Conservation (phyloP, 2,797 vertebrate species). For the Okamejei kenojei region DNA sequence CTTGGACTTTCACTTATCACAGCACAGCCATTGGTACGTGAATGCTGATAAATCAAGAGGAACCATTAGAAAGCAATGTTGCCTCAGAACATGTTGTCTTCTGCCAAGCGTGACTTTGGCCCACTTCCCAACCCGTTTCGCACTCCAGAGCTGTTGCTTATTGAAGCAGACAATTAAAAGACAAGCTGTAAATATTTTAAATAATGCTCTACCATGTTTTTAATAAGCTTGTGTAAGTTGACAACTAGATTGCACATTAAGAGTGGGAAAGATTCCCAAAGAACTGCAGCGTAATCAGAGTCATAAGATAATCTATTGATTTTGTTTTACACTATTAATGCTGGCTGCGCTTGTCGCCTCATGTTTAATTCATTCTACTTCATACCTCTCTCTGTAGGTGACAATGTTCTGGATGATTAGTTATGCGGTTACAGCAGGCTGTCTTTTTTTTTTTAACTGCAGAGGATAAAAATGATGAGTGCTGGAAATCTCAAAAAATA, state of each 20-base stretch:
- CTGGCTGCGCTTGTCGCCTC: neutral
- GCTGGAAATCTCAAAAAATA: neutral
- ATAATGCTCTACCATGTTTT: neutral
- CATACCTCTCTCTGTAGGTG: neutral
- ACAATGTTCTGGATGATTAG: neutral
- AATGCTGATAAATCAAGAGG: neutral
- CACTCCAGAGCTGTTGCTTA: neutral
- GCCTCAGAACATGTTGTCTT: neutral
- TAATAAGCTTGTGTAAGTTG: neutral
- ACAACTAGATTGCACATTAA: neutral
- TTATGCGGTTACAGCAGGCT: neutral
- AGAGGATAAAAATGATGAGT: neutral
- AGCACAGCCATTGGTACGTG: neutral
- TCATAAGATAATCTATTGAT: neutral
- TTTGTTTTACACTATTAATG: slow-evolving; percentile 4
- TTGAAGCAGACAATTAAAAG: neutral
- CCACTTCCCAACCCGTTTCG: neutral
- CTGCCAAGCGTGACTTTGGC: neutral
- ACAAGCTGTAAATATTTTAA: neutral
- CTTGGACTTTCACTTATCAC: neutral
- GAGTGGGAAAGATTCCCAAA: neutral
- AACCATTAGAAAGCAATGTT: neutral
- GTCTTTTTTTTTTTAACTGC: neutral
- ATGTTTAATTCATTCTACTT: neutral
- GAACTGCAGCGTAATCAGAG: neutral